Conservation (phyloP, 2,113 vertebrate species). For the Notiomystis cincta region DNA sequence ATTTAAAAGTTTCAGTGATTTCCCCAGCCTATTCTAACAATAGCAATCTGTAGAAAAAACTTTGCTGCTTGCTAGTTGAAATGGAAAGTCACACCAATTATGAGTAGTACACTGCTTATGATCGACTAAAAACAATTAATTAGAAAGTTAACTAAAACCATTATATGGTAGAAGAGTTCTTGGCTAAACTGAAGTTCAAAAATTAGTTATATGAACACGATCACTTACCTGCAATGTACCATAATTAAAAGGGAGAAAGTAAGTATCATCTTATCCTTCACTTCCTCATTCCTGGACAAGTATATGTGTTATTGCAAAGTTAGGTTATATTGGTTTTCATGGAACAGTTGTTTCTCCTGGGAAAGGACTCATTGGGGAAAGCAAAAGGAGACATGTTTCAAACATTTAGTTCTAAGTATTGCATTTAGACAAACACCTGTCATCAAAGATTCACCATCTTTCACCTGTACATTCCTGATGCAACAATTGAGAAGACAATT, state of each 20-base stretch:
- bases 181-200: slow-evolving; percentile 66
- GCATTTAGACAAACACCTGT: background rate
- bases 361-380: background rate
- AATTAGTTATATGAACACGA: background rate
- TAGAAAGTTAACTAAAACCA: background rate
- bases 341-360: background rate
- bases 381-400: background rate
- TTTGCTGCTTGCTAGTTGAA: background rate
- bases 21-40: background rate
- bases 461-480: background rate
- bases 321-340: background rate
- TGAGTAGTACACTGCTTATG: background rate
- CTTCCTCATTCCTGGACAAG: background rate
- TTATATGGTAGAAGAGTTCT: slow-evolving; percentile 86
- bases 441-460: background rate
- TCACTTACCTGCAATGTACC: background rate
- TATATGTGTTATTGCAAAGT: background rate
- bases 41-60: background rate
- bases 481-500: background rate
- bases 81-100: background rate
- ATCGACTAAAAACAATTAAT: background rate
- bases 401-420: background rate
- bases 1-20: background rate
- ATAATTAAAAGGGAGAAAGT: background rate
- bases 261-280: background rate